Evolutionary conservation across 1,140 invertebrate species (phyloP).

Genomic region (Brachionus manjavacas): DNA sequence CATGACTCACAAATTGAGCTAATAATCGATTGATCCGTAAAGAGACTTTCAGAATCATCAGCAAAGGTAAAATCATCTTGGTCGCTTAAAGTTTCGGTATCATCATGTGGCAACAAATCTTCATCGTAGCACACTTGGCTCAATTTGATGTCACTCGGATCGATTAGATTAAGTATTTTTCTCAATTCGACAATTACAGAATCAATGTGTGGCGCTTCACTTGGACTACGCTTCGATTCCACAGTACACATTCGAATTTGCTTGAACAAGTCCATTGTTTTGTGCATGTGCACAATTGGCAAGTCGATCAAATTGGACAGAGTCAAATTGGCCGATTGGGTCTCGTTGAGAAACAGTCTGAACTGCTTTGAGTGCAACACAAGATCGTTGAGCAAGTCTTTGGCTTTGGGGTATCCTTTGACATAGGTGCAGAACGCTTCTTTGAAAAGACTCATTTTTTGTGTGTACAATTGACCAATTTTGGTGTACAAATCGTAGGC

Average conservation of each 20-base stretch:
- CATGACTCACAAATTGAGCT: not conserved
- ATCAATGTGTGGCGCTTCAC: conserved; percentile 34
- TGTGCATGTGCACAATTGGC: conserved; percentile 33
- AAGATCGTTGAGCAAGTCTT: not conserved
- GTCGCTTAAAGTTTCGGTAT: not conserved
- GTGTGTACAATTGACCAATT: conserved; percentile 32
- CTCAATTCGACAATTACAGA: conserved; percentile 36
- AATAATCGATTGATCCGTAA: not conserved
- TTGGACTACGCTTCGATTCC: conserved; percentile 16
- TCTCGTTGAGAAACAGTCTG: conserved; percentile 7
- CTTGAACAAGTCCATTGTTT: conserved; percentile 32
- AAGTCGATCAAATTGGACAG: conserved; percentile 28
- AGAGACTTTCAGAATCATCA: not conserved
- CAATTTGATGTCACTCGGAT: not conserved
- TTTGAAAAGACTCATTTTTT: conserved; percentile 42
- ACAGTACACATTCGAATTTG: conserved; percentile 23
- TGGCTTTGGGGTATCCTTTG: conserved; percentile 18
- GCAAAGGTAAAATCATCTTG: not conserved
- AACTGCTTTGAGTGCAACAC: conserved; percentile 33
- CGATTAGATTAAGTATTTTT: not conserved
- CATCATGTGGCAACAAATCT: not conserved
- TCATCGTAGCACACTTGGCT: not conserved
- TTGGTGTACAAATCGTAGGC: conserved; percentile 36
- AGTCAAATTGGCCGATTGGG: not conserved
- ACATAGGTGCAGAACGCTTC: conserved; percentile 23